Base-by-base conservation (phyloP, 2,113 vertebrate species). In the Oceanites oceanicus region DNA sequence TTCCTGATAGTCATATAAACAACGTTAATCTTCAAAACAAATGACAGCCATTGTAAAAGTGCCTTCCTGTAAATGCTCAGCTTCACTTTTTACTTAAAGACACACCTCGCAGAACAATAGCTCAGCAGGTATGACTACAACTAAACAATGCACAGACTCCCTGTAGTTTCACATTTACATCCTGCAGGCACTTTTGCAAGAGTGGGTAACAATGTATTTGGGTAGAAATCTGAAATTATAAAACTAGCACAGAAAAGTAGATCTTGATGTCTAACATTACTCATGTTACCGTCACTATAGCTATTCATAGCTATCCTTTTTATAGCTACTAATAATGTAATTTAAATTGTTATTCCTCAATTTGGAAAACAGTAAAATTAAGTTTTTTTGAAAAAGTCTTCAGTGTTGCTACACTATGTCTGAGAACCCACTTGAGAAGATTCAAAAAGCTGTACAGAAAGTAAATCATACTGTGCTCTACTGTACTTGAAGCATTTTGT, bases 71-170 rank as follows among this genome's bases (percentile, higher is more conserved):
- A 93, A 94, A 91, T 22, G 73, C 77, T 82, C 93, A 40, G 95
- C 97, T 97, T 96, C 92, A 88, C 92, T 95, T 97, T 98, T 95
- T 76, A 86, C 97, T 96, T 97, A 92, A 90, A 91, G 97, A 86
- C 98, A 98, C 98, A 91, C 98, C 98, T 98, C 97, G 4, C 63
- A 90, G 94, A 98, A 99, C 98, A 98, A 99, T 98, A 93, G 97
- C 96, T 96, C 95, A 97, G 96, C 96, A 98, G 98, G 98, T 98
- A 98, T 92, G 97, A 95, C 45, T 80, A 67, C 76, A 62, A 7
- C 66, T 26, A 15, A 94, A 88, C 95, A 97, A 97, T 63, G 92
- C 86, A 68, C 2, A 75, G 81, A 8, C 52, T 94, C 91, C 87
- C 71, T 40, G 72, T 15, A 78, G 92, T 34, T 94, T 75, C 66